Evolutionary conservation across 2,113 vertebrate genomes (phyloP).

Genomic region (Saccopteryx leptura): DNA sequence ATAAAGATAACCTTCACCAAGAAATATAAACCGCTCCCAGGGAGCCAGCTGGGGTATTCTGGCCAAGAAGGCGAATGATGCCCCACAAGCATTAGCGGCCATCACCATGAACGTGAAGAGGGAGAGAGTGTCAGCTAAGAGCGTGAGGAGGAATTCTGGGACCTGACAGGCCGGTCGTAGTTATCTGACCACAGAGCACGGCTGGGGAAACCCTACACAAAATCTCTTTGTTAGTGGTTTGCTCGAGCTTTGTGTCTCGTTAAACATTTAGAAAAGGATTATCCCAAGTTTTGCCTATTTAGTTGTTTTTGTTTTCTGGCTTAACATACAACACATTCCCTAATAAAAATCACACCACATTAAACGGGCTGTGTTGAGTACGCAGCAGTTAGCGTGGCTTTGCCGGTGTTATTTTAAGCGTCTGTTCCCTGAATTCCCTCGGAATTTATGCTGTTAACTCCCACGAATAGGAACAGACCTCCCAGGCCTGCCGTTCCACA

Average conservation of each 20-base stretch:
- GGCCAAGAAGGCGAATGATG: not conserved
- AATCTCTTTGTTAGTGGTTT: not conserved
- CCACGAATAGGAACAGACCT: conserved; percentile 59
- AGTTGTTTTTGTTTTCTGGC: conserved; percentile 23
- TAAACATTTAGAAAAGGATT: conserved; percentile 68
- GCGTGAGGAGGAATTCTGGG: not conserved
- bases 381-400: conserved; percentile 54
- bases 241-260: conserved; percentile 61
- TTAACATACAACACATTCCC: conserved; percentile 64
- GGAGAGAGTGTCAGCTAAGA: not conserved
- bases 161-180: not conserved
- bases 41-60: not conserved
- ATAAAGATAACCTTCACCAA: conserved; percentile 65
- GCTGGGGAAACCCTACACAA: not conserved
- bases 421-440: conserved; percentile 79
- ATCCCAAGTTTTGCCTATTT: conserved; percentile 58
- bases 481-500: conserved; percentile 35
- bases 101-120: not conserved
- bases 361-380: conserved; percentile 72
- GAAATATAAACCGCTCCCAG: conserved; percentile 46
- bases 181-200: not conserved
- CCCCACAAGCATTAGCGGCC: not conserved
- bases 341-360: conserved; percentile 77
- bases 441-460: conserved; percentile 75
- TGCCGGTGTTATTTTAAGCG: conserved; percentile 70